These are phyloP conservation scores for Lasiurus borealis DNA, from an alignment of 2,113 vertebrate genomes.

Conservation along the genomic window DNA sequence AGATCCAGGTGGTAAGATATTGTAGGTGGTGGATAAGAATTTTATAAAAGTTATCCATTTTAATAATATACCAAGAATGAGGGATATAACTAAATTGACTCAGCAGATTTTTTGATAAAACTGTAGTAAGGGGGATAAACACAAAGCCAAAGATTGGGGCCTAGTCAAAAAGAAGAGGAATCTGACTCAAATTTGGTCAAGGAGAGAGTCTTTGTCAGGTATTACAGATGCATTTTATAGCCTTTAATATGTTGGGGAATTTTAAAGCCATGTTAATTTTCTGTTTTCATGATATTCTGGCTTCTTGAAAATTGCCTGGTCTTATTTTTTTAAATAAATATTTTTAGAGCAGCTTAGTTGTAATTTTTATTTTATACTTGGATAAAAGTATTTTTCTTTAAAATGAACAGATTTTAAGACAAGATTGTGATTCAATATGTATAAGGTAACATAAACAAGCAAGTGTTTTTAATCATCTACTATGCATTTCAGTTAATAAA, in stretches of 20 bases:
- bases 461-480: background rate
- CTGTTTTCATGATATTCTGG: background rate
- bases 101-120: background rate
- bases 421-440: background rate
- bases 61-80: background rate
- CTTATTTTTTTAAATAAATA: background rate
- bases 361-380: background rate
- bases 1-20: background rate
- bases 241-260: background rate
- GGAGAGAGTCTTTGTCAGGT: background rate
- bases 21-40: background rate
- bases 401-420: background rate
- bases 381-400: background rate
- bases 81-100: background rate
- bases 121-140: background rate
- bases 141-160: background rate
- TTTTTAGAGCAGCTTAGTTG: background rate
- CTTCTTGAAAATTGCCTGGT: background rate
- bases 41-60: background rate
- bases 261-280: constrained; percentile 2
- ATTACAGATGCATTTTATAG: background rate
- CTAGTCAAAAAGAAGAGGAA: background rate
- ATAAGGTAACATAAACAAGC: background rate
- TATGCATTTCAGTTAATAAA: background rate
- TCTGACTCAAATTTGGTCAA: background rate